Evolutionary conservation across 2,888 invertebrate species (phyloP).

Genomic region (Rhyacophila evoluta): DNA sequence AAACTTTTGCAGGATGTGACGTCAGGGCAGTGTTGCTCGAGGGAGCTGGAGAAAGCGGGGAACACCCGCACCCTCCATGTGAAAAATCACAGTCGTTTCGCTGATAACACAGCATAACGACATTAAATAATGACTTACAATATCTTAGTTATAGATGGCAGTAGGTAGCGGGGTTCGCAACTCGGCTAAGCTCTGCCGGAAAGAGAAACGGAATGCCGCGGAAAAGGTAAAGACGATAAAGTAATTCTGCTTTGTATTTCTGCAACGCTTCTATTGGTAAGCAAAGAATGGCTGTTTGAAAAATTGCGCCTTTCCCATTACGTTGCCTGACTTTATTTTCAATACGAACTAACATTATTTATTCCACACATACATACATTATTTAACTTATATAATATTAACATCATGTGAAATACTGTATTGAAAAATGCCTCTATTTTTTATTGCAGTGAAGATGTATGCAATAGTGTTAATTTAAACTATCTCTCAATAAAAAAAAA

Average conservation of each 20-base stretch:
- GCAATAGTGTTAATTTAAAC: too few species aligned
- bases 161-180: slow-evolving; percentile 34
- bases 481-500: too few species aligned
- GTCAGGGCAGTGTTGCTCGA: not conserved
- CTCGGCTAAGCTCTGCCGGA: slow-evolving; percentile 34
- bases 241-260: slow-evolving; percentile 38
- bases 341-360: not conserved
- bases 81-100: slow-evolving; percentile 54
- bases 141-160: slow-evolving; percentile 55
- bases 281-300: slow-evolving; percentile 32
- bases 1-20: not conserved
- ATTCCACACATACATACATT: not conserved
- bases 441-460: too few species aligned
- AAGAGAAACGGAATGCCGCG: slow-evolving; percentile 26
- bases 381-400: too few species aligned
- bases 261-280: slow-evolving; percentile 38
- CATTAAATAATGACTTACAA: slow-evolving; percentile 54
- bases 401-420: too few species aligned
- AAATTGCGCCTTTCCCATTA: not conserved
- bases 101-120: slow-evolving; percentile 54
- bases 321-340: not conserved
- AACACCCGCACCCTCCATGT: slow-evolving; percentile 45
- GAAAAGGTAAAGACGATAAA: slow-evolving; percentile 31
- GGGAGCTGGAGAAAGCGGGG: slow-evolving; percentile 3
- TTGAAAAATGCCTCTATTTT: too few species aligned